Base-by-base conservation (phyloP, 2,797 vertebrate genomes). In the Coendou prehensilis region DNA sequence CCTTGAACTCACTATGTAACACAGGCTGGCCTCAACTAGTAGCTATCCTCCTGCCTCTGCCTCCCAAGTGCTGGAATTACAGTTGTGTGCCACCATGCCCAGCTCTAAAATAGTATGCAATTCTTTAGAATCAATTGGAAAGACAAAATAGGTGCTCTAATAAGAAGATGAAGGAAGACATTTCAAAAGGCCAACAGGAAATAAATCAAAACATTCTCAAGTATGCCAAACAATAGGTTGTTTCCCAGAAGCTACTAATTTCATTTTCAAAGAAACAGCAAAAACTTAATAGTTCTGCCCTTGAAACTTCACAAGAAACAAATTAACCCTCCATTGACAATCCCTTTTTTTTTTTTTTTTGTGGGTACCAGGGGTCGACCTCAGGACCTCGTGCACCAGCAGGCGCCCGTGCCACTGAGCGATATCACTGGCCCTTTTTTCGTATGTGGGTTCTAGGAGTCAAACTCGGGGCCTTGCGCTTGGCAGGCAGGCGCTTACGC, bases 161-260 rank as follows among this genome's bases (percentile, higher is more conserved):
- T n/a, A 10, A 91, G 54, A 87, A 75, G 20, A 14, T 52, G 17
- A 93, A 87, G 37, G 47, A 87, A 59, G 11, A 91, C 63, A 90
- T 64, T 86, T 56, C 73, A 93, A 84, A 92, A 87, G 83, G 56
- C n/a, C 67, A 63, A 59, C 20, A 85, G 63, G 41, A 96, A 87
- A 64, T 11, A 73, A 89, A 95, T 50, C 30, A 73, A 87, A 94
- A 90, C 73, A 73, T 85, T 86, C 6, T 37, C 9, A 56, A 90
- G 78, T 69, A 37, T 33, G 57, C n/a, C 50, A 69, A 88, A 84
- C 37, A 28, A 15, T 10, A 82, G 33, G 10, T 28, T 63, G n/a
- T 20, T 84, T 93, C 64, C 71, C 41, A 6, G 54, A 82, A 81
- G 81, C 57, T 47, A 64, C 6, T 50, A n/a, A 37, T 23, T 96